Evolutionary conservation across 2,797 vertebrate species (phyloP).

Genomic region (Apogon hyalosoma): DNA sequence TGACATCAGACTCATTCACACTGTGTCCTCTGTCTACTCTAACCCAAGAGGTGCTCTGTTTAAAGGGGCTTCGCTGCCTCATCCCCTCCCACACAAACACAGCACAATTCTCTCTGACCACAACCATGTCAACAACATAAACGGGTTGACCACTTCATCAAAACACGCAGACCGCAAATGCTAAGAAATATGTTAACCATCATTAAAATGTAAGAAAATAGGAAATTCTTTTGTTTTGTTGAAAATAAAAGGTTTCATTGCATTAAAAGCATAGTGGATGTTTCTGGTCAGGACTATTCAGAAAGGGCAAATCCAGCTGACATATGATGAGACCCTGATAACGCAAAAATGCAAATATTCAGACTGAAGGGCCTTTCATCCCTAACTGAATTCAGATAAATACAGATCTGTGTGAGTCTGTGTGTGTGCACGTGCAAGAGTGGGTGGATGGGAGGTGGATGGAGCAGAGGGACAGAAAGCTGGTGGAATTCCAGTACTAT

Average conservation of each 20-base stretch:
- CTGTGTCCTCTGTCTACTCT: constrained; percentile 71
- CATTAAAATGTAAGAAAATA: constrained; percentile 7
- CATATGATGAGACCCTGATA: constrained; percentile 56
- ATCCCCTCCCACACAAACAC: constrained; percentile 4
- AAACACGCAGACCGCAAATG: constrained; percentile 12
- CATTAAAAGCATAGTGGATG: constrained; percentile 23
- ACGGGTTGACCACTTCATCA: constrained; percentile 11
- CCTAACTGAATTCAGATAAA: constrained; percentile 60
- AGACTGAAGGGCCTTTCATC: constrained; percentile 65
- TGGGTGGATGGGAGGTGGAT: constrained; percentile 17
- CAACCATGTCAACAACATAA: constrained; percentile 47
- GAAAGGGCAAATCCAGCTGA: constrained; percentile 39
- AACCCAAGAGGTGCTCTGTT: constrained; percentile 70
- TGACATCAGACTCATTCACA: constrained; percentile 79
- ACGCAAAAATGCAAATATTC: constrained; percentile 62
- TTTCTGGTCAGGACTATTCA: constrained; percentile 18
- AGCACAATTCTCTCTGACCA: constrained; percentile 37
- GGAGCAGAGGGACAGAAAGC: constrained; percentile 15
- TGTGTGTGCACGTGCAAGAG: neutral
- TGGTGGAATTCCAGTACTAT: constrained; percentile 47
- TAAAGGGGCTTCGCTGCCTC: constrained; percentile 53
- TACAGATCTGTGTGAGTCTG: constrained; percentile 24
- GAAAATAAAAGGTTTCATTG: constrained; percentile 17
- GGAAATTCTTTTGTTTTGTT: neutral
- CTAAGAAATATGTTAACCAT: constrained; percentile 11